Evolutionary conservation across 2,113 vertebrate genomes (phyloP), one percentile per base, ranked within the genome.

Genomic region (Myodes glareolus): DNA sequence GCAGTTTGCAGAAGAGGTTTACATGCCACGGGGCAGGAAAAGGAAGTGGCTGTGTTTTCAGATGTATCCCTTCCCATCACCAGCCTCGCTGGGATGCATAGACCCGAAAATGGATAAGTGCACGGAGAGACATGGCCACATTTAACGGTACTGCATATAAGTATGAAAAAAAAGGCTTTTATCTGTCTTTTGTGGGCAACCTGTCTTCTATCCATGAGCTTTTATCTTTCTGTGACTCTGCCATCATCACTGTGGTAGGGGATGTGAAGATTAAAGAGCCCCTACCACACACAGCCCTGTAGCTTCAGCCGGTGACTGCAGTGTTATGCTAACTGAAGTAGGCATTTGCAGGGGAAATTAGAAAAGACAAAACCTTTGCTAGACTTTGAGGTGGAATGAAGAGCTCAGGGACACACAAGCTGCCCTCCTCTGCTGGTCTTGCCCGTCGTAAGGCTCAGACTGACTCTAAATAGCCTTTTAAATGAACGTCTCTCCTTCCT

Each of bases 1-100:
- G 95, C 95, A 97, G 23, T 96, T 95, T 97, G 88, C 90, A 92
- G 67, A 94, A 94, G 92, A 91, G 75, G 33, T 91, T 94, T 97
- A 82, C 58, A 25, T 94, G 65, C 94, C 87, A 42, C 50, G n/a
- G 91, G 82, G 91, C 84, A 95, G 87, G 95, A 93, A 91, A 97
- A 95, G 96, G 94, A 97, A 98, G 91, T 96, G 86, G 75, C 86
- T 0, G 0, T 70, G 23, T 89, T 96, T 95, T 94, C 72, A 89
- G 88, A 94, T 97, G 75, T 89, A 70, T 95, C 67, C 91, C 75
- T 94, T 81, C 25, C 29, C 16, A 52, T 58, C 33, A 75, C 36
- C 16, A 68, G 7, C 92, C 93, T 96, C 73, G 61, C 10, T 21
- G 65, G 72, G 68, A 39, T 87, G 94, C 77, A 68, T 70, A 47